phyloP scores from a whole-genome alignment of 1,140 invertebrate genomes.

The Solen grandis region DNA sequence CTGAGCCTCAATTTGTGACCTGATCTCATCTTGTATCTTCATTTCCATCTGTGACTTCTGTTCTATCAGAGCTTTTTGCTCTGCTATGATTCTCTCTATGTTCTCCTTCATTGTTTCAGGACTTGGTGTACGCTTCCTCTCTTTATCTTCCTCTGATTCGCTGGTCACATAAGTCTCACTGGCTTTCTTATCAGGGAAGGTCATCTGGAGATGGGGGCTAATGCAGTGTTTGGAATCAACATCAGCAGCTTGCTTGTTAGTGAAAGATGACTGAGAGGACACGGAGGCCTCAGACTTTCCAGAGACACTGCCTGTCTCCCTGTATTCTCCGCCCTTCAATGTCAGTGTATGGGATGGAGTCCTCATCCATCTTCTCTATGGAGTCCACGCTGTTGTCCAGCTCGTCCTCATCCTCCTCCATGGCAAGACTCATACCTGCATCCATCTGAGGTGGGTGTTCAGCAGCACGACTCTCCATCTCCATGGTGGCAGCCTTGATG shows the following conservation, averaged over 20 bases:
- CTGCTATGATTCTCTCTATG: conserved; percentile 52
- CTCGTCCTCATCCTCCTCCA: conserved; percentile 57
- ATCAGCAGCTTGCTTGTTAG: neutral
- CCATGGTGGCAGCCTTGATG: conserved; percentile 57
- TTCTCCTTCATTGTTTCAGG: conserved; percentile 40
- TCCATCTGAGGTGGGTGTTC: conserved; percentile 39
- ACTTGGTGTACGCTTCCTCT: neutral
- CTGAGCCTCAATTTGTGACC: conserved; percentile 39
- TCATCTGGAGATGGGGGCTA: conserved; percentile 27
- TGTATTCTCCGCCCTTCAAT: conserved; percentile 7
- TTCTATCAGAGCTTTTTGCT: conserved; percentile 46
- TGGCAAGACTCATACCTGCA: conserved; percentile 20
- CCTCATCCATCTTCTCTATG: conserved; percentile 49
- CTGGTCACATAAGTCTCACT: neutral
- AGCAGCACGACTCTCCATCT: conserved; percentile 51
- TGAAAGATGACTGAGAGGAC: neutral
- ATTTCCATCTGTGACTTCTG: conserved; percentile 48
- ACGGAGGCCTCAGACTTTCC: conserved; percentile 5
- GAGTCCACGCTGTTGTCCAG: conserved; percentile 51
- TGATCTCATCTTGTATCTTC: conserved; percentile 50
- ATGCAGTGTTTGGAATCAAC: neutral
- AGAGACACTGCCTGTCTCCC: neutral
- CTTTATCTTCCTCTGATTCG: conserved; percentile 2
- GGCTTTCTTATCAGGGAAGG: conserved; percentile 11
- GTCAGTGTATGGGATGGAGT: conserved; percentile 14